Conservation (phyloP, 1,140 invertebrate species). For the Ruditapes philippinarum region DNA sequence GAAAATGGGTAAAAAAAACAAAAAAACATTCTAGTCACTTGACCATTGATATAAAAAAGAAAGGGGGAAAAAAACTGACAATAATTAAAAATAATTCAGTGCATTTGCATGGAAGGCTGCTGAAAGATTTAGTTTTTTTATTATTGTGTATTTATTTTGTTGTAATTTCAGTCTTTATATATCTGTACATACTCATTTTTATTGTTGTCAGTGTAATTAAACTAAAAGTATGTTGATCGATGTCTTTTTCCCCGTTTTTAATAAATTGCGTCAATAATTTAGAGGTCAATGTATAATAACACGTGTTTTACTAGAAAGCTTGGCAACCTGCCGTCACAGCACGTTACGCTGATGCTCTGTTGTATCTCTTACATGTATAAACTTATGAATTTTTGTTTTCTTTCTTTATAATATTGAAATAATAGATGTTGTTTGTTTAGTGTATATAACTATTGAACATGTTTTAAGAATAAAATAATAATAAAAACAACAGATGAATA, state of each 20-base stretch:
- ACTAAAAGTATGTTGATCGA: background rate
- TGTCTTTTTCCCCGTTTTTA: background rate
- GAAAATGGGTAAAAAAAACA: no score
- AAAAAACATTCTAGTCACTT: no score
- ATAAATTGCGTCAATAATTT: background rate
- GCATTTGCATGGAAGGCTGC: no score
- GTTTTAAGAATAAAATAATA: no score
- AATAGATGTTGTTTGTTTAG: slow-evolving; percentile 13
- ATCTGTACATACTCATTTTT: no score
- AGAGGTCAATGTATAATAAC: background rate
- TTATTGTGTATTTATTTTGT: background rate
- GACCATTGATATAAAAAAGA: no score
- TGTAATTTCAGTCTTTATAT: background rate
- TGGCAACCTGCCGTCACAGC: slow-evolving; percentile 19
- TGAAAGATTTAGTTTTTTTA: no score
- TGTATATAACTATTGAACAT: no score
- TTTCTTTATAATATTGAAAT: background rate
- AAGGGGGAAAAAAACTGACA: no score
- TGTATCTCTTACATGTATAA: slow-evolving; percentile 28
- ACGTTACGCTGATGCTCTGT: background rate
- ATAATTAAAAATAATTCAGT: no score
- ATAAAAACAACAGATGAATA: no score
- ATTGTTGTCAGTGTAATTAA: no score
- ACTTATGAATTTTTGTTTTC: background rate
- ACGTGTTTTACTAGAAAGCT: slow-evolving; percentile 53